Conservation (phyloP, 2,888 invertebrate genomes). For the Phymatocera aterrima region DNA sequence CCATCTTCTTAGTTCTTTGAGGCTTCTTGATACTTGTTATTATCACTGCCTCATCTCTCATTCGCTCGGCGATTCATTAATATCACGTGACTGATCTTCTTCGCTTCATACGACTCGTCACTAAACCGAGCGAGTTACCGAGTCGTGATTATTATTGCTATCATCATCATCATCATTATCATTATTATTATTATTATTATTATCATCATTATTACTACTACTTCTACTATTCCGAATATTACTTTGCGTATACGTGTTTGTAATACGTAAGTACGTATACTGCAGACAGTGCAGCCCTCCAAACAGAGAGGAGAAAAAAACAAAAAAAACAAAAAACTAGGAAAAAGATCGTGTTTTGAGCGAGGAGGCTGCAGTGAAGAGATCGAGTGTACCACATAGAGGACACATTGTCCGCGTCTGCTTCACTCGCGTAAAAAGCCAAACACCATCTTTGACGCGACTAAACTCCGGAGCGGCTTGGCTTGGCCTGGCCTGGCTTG, state of each 20-base stretch:
- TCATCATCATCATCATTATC: neutral
- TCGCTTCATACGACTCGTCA: conserved; percentile 50
- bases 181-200: neutral
- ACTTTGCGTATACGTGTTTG: too few relatives aligned
- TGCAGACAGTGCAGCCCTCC: too few relatives aligned
- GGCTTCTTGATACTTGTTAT: conserved; percentile 64
- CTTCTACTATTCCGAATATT: too few relatives aligned
- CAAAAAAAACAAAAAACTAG: too few relatives aligned
- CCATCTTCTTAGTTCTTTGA: conserved; percentile 70
- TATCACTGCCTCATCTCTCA: conserved; percentile 46
- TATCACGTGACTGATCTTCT: conserved; percentile 71
- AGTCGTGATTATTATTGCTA: neutral
- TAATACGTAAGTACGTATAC: too few relatives aligned
- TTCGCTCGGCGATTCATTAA: conserved; percentile 66
- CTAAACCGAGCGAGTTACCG: conserved; percentile 26
- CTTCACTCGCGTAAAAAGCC: conserved; percentile 42
- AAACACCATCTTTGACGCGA: conserved; percentile 50
- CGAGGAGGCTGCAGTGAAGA: conserved; percentile 46
- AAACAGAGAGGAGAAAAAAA: too few relatives aligned
- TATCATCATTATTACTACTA: too few relatives aligned
- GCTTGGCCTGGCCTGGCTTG: too few relatives aligned
- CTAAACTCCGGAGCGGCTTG: conserved; percentile 37
- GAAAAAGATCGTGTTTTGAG: conserved; percentile 19
- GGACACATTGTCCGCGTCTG: conserved; percentile 62
- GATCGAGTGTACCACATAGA: conserved; percentile 56